Percentiles rank a stretch among this genome's conserved stretches.
phyloP scores from a whole-genome alignment of 2,113 vertebrate species.

The Odocoileus virginianus region DNA sequence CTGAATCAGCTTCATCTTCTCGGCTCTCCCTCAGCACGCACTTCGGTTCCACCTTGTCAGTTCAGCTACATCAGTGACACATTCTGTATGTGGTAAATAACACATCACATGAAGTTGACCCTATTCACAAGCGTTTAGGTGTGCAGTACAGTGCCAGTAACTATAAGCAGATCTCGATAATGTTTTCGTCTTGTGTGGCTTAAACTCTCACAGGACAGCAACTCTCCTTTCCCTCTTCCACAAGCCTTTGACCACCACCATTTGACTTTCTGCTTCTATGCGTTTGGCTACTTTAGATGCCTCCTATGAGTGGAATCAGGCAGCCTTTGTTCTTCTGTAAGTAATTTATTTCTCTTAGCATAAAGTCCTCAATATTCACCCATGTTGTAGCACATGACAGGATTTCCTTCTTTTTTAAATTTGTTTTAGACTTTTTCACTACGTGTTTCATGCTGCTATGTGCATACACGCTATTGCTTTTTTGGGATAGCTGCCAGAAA shows the following conservation, averaged over 20 bases:
- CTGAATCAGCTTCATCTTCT: background rate
- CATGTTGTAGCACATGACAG: background rate
- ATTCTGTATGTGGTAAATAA: background rate
- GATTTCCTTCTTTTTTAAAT: background rate
- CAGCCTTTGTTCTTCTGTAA: background rate
- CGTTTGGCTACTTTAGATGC: background rate
- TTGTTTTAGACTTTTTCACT: background rate
- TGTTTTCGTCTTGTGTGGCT: background rate
- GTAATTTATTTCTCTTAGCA: background rate
- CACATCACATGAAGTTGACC: background rate
- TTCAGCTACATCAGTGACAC: background rate
- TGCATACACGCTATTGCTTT: background rate
- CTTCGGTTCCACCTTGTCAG: background rate
- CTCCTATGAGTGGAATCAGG: background rate
- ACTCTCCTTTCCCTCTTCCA: background rate
- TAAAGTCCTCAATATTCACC: background rate
- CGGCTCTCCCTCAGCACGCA: background rate
- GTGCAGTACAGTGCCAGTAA: background rate
- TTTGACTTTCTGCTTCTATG: background rate
- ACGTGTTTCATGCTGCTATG: background rate
- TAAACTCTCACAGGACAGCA: background rate
- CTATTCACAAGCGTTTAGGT: too few species aligned
- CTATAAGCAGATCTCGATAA: background rate
- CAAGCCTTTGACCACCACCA: background rate
- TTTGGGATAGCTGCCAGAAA: background rate